These are phyloP conservation scores for Stomatorhinus walkeri DNA, from an alignment of 2,797 vertebrate species.

Conservation along the genomic window DNA sequence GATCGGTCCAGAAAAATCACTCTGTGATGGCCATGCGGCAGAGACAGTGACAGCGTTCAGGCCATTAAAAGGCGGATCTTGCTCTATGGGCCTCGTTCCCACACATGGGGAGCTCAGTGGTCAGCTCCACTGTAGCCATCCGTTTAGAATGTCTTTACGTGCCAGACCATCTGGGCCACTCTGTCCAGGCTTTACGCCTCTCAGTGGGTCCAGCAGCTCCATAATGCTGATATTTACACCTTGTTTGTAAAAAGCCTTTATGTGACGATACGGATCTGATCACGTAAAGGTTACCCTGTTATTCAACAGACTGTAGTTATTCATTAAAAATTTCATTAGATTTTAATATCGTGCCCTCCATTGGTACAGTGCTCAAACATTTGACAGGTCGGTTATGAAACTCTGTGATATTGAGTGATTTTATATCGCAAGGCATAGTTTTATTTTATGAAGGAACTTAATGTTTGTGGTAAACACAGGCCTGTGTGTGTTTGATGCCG, in stretches of 20 bases:
- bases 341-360: not conserved
- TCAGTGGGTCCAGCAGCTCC: not conserved
- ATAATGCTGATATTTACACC: not conserved
- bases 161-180: not conserved
- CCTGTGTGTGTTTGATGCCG: not conserved
- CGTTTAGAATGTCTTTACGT: not conserved
- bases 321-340: not conserved
- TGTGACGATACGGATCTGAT: not conserved
- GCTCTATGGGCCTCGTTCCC: not conserved
- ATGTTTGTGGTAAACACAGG: not conserved
- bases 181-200: not conserved
- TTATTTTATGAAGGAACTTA: not conserved
- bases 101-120: not conserved
- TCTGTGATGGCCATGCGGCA: not conserved
- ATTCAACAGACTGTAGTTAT: not conserved
- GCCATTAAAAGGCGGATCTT: constrained; percentile 12
- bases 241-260: not conserved
- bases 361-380: not conserved
- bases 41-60: not conserved
- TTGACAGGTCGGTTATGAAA: not conserved
- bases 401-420: not conserved
- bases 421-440: not conserved
- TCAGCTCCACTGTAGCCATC: not conserved
- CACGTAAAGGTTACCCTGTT: not conserved
- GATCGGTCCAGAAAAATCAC: not conserved